Percentiles rank a stretch among this genome's conserved stretches.
Conservation (phyloP, 2,797 vertebrate genomes). For the Microchirus variegatus region DNA sequence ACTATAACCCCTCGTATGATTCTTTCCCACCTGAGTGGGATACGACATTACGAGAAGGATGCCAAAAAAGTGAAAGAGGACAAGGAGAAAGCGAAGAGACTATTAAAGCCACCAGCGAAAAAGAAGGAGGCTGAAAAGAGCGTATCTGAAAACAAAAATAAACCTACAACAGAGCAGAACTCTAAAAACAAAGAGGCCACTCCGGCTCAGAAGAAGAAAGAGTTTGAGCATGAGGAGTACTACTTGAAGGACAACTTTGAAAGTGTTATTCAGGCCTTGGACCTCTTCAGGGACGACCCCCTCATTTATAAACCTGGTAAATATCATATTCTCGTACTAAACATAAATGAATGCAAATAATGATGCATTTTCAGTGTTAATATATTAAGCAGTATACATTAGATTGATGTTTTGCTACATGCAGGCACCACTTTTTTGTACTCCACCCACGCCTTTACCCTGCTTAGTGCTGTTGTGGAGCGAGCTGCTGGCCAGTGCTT, state of each 20-base stretch:
- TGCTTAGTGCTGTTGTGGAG: slow-evolving; percentile 92
- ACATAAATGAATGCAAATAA: not conserved
- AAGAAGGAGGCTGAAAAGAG: slow-evolving; percentile 65
- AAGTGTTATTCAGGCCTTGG: slow-evolving; percentile 87
- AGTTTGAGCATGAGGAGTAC: slow-evolving; percentile 93
- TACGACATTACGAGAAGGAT: slow-evolving; percentile 97
- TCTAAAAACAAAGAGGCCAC: slow-evolving; percentile 64
- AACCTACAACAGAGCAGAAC: slow-evolving; percentile 58
- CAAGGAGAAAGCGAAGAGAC: slow-evolving; percentile 83
- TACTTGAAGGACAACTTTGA: slow-evolving; percentile 94
- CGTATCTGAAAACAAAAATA: slow-evolving; percentile 59
- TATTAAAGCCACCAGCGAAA: slow-evolving; percentile 69
- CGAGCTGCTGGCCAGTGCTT: slow-evolving; percentile 88
- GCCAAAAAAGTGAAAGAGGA: slow-evolving; percentile 89
- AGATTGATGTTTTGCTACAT: not conserved
- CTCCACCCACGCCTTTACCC: slow-evolving; percentile 94
- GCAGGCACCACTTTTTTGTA: slow-evolving; percentile 94
- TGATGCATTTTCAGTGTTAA: not conserved
- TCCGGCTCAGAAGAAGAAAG: slow-evolving; percentile 79
- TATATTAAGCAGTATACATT: not conserved
- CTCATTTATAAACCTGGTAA: slow-evolving; percentile 96
- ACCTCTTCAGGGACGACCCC: slow-evolving; percentile 95
- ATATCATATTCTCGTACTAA: slow-evolving; percentile 17
- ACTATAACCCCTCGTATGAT: slow-evolving; percentile 90
- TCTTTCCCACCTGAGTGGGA: slow-evolving; percentile 95